phyloP scores from a whole-genome alignment of 2,113 vertebrate species.

The Lampris incognitus region DNA sequence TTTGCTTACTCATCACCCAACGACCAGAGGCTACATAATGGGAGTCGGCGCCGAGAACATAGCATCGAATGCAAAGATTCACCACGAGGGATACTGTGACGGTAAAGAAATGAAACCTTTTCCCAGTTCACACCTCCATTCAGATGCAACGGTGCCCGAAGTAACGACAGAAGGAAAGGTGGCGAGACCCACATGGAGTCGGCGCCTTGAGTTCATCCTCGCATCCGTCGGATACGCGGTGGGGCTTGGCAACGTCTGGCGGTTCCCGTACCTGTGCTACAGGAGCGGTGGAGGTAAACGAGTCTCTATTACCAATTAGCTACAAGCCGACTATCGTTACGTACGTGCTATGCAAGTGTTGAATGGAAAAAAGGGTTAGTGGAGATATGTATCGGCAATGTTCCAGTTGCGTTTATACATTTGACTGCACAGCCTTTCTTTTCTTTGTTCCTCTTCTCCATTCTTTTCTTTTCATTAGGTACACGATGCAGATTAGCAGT shows the following conservation, averaged over 20 bases:
- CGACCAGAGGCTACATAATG: constrained; percentile 15
- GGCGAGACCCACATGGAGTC: constrained; percentile 74
- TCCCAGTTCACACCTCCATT: too few relatives aligned
- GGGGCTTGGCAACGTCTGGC: constrained; percentile 83
- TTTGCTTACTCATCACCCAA: not conserved
- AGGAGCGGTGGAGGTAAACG: constrained; percentile 80
- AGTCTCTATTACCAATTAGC: too few relatives aligned
- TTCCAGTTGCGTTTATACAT: too few relatives aligned
- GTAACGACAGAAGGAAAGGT: not conserved
- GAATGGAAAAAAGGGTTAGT: too few relatives aligned
- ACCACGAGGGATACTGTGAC: not conserved
- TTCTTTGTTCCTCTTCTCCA: too few relatives aligned
- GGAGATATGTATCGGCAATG: too few relatives aligned
- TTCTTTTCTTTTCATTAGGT: too few relatives aligned
- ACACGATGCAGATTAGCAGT: too few relatives aligned
- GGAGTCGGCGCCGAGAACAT: constrained; percentile 30
- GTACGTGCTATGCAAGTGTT: too few relatives aligned
- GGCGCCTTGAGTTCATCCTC: constrained; percentile 80
- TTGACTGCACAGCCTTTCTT: too few relatives aligned
- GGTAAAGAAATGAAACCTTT: constrained; percentile 10
- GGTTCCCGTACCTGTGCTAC: constrained; percentile 84
- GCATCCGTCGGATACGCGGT: constrained; percentile 81
- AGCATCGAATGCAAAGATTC: not conserved
- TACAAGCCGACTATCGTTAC: too few relatives aligned
- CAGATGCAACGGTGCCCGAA: not conserved